phyloP scores from a whole-genome alignment of 2,888 invertebrate species.

The Dasypolia templi region DNA sequence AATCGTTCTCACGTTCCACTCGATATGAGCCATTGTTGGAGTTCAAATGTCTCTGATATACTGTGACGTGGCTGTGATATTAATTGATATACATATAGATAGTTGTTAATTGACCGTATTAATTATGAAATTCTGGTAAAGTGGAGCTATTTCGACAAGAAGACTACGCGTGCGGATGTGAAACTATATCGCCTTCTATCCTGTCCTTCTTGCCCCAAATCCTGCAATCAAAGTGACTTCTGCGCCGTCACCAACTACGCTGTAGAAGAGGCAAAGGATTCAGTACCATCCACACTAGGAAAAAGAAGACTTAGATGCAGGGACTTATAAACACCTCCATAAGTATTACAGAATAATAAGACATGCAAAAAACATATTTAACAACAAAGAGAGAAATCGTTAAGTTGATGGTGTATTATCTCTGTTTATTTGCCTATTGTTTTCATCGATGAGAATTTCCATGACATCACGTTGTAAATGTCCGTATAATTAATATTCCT shows the following conservation, averaged over 20 bases:
- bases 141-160: neutral
- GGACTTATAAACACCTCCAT: too few species aligned
- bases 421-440: constrained; percentile 61
- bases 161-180: neutral
- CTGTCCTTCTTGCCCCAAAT: neutral
- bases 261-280: neutral
- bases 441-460: constrained; percentile 42
- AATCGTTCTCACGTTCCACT: constrained; percentile 85
- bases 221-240: neutral
- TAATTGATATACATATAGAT: constrained; percentile 13
- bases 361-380: neutral
- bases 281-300: neutral
- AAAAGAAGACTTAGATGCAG: neutral
- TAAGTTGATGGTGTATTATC: constrained; percentile 41
- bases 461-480: constrained; percentile 38
- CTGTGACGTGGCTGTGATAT: constrained; percentile 35
- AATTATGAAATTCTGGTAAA: neutral
- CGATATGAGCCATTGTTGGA: constrained; percentile 64
- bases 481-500: constrained; percentile 19
- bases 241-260: neutral
- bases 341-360: too few species aligned
- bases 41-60: constrained; percentile 55
- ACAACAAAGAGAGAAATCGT: constrained; percentile 50
- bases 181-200: neutral
- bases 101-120: neutral